These are phyloP conservation scores for Trichoplusia ni DNA, from an alignment of 1,140 invertebrate species.

Conservation along the genomic window DNA sequence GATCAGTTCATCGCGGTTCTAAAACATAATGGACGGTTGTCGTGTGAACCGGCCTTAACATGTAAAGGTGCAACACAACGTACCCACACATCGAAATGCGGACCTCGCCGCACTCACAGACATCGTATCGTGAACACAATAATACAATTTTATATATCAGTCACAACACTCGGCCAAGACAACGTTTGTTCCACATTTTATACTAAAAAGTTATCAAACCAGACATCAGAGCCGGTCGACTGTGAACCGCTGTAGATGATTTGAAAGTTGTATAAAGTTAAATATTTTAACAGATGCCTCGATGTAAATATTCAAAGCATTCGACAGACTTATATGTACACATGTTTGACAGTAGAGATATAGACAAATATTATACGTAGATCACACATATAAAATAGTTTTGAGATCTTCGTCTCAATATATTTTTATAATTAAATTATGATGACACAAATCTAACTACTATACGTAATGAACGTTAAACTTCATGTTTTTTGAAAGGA, in stretches of 20 bases:
- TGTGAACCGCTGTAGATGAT: not conserved
- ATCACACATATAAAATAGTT: constrained; percentile 21
- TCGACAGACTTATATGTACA: constrained; percentile 8
- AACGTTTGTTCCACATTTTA: not conserved
- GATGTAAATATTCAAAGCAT: not conserved
- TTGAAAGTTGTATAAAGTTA: no score
- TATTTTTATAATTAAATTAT: constrained; percentile 5
- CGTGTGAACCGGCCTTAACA: not conserved
- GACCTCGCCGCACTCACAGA: not conserved
- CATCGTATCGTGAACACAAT: constrained; percentile 10
- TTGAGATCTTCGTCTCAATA: constrained; percentile 14
- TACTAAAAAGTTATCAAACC: not conserved
- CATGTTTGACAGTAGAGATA: constrained; percentile 3
- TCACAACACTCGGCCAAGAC: not conserved
- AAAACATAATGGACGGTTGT: not conserved
- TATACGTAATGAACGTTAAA: constrained; percentile 10
- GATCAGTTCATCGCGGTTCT: not conserved
- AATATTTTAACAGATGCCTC: no score
- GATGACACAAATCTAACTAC: constrained; percentile 14
- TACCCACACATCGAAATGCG: not conserved
- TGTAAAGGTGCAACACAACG: not conserved
- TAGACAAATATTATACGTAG: constrained; percentile 4
- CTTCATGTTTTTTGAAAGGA: constrained; percentile 35
- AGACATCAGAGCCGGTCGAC: not conserved
- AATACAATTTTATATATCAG: not conserved